A percentile compares a stretch with the other conserved stretches of the same genome.
phyloP scores from a whole-genome alignment of 2,113 vertebrate genomes.

The Oryzias woworae region DNA sequence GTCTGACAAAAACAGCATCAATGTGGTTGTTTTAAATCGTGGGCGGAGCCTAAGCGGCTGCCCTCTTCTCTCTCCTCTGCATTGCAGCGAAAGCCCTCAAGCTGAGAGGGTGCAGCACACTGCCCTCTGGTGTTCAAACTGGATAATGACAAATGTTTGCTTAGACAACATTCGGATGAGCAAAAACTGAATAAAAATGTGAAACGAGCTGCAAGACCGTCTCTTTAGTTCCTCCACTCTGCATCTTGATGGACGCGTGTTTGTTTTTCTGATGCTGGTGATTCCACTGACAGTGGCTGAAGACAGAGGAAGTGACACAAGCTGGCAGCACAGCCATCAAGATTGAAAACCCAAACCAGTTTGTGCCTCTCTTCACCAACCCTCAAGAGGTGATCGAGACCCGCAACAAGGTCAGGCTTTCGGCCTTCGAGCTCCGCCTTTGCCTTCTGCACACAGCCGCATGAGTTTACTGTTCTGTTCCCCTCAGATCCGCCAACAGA shows the following conservation, averaged over 20 bases:
- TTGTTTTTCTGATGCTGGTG: neutral
- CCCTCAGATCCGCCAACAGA: constrained; percentile 90
- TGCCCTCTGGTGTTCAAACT: constrained; percentile 72
- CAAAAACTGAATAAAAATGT: neutral
- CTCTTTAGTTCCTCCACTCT: neutral
- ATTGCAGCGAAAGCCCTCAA: constrained; percentile 74
- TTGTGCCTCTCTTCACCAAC: constrained; percentile 96
- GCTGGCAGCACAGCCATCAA: constrained; percentile 90
- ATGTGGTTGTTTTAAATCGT: constrained; percentile 20
- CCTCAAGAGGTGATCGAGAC: constrained; percentile 96
- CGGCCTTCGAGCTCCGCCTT: neutral
- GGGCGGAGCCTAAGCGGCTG: constrained; percentile 56
- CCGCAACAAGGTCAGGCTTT: constrained; percentile 87
- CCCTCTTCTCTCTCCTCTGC: constrained; percentile 62
- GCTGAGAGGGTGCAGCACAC: constrained; percentile 36
- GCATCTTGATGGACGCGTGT: neutral
- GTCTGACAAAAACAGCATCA: constrained; percentile 31
- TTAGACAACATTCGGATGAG: too few species aligned
- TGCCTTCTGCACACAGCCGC: neutral
- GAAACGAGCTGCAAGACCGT: neutral
- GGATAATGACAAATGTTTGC: neutral
- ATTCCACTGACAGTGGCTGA: constrained; percentile 85
- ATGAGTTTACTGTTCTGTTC: neutral
- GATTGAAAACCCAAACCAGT: constrained; percentile 96
- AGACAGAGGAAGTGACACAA: constrained; percentile 86